Evolutionary conservation across 2,113 vertebrate genomes (phyloP), one percentile per base, ranked within the genome.

Genomic region (Laterallus jamaicensis): DNA sequence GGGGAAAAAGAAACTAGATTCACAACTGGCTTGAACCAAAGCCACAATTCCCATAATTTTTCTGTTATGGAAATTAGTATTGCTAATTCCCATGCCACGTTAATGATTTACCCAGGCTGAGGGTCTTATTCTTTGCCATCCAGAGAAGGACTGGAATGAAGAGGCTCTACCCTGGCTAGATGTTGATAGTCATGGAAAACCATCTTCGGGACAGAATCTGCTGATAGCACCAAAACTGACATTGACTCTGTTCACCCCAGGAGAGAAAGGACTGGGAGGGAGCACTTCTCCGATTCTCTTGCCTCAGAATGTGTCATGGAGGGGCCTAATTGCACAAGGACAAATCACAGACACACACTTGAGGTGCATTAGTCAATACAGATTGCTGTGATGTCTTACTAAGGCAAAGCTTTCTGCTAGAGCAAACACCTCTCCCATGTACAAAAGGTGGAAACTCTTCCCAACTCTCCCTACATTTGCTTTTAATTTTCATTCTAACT

Each of bases 401-500:
- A 82, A 50, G 2, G 11, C 35, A 68, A 68, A 80, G 40, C 37
- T 77, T 79, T 76, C 84, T 85, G 78, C 22, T 5, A 19, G 47
- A 55, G 13, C 19, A 79, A 75, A 66, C 25, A 50, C 26, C 4
- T 59, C 6, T 82, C n/a, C 18, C 15, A 12, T 2, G 3, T 52
- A 47, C 32, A 56, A 75, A 58, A 83, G 56, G 26, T 69, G 66
- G 47, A 88, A 90, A 92, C 59, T 75, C 66, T 73, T 84, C 69
- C 69, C 7, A 42, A 21, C 12, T 83, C 21, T 71, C 22, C 29
- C 54, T 73, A 55, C 20, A 25, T 89, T 76, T 84, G 58, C 50
- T 86, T 88, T 96, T 88, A 25, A 69, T 94, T 96, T 96, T 74
- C 85, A 77, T 70, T 81, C 44, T 64, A 70, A 79, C 73, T 66